A percentile compares a stretch with the other conserved stretches of the same genome.
Evolutionary conservation across 2,888 invertebrate genomes (phyloP).

Genomic region (Archaeoteleia sp.): DNA sequence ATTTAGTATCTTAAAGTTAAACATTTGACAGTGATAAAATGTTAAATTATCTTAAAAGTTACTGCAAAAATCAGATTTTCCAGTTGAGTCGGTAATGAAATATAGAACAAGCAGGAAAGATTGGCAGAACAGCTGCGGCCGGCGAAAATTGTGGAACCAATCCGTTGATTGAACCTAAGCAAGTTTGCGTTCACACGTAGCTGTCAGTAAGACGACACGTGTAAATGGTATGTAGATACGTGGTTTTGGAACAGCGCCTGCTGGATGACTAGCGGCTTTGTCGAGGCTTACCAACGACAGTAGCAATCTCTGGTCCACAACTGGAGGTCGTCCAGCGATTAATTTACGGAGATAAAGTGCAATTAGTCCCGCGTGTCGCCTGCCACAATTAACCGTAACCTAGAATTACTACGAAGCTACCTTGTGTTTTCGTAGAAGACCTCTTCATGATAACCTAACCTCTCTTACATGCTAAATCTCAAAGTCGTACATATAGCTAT

Average conservation of each 20-base stretch:
- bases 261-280: conserved; percentile 59
- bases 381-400: conserved; percentile 63
- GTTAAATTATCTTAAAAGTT: too few relatives aligned
- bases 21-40: too few relatives aligned
- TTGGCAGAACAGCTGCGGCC: background rate
- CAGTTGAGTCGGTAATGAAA: conserved; percentile 2
- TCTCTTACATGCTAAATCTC: background rate
- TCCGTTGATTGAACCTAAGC: conserved; percentile 32
- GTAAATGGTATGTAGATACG: conserved; percentile 53
- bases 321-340: conserved; percentile 59
- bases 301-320: conserved; percentile 60
- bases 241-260: conserved; percentile 57
- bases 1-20: too few relatives aligned
- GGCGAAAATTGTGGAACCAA: conserved; percentile 1
- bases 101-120: too few relatives aligned
- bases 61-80: too few relatives aligned
- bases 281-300: conserved; percentile 54
- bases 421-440: conserved; percentile 19
- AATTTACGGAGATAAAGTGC: conserved; percentile 69
- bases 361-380: conserved; percentile 66
- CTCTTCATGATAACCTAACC: background rate
- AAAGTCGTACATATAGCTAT: background rate
- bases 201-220: conserved; percentile 49
- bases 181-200: conserved; percentile 31
- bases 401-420: conserved; percentile 35